phyloP scores from a whole-genome alignment of 2,113 vertebrate species.

The Hylia prasina region DNA sequence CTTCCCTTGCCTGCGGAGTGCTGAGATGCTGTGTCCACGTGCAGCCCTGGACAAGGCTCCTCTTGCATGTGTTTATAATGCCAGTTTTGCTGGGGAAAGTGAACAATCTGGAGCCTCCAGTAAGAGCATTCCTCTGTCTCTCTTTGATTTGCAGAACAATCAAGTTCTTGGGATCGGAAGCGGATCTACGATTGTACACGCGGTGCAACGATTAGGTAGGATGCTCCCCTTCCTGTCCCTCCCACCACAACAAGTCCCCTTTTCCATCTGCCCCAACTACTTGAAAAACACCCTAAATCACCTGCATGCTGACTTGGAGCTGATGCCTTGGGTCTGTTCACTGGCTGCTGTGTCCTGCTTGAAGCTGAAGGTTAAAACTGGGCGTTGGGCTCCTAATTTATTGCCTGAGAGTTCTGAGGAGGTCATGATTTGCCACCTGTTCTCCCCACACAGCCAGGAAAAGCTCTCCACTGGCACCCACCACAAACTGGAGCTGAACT shows the following conservation, averaged over 20 bases:
- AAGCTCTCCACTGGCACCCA: neutral
- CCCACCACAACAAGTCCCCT: neutral
- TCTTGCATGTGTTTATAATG: neutral
- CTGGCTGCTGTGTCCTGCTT: neutral
- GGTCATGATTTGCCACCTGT: neutral
- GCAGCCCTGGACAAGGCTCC: neutral
- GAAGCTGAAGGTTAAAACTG: neutral
- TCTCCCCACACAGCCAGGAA: neutral
- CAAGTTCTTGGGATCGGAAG: slow-evolving; percentile 95
- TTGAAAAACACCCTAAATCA: neutral
- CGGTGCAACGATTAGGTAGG: slow-evolving; percentile 90
- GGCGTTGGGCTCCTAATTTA: neutral
- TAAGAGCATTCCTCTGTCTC: neutral
- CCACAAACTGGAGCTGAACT: neutral
- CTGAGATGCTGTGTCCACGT: neutral
- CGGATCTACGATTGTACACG: slow-evolving; percentile 94
- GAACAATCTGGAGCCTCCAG: neutral
- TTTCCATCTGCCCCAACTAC: neutral
- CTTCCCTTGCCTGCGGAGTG: neutral
- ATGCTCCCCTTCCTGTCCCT: neutral
- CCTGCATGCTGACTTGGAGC: neutral
- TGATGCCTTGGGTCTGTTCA: fast-evolving
- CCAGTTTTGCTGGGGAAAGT: neutral
- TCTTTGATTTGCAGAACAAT: slow-evolving; percentile 80
- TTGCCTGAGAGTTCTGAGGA: neutral